These are phyloP conservation scores for Sphaeramia orbicularis DNA, from an alignment of 2,797 vertebrate species.

Conservation along the genomic window DNA sequence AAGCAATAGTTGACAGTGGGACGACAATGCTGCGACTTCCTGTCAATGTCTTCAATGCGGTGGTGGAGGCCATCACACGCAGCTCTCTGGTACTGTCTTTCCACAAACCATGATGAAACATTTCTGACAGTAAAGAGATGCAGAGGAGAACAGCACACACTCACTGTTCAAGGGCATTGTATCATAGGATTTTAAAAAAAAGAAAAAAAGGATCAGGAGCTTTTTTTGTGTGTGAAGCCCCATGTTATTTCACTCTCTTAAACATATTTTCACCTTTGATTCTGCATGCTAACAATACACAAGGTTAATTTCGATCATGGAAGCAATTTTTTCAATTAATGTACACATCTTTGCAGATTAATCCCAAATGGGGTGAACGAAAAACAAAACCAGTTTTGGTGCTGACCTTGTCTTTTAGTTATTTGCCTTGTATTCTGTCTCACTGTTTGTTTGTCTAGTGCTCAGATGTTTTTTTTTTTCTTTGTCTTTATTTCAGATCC, in stretches of 20 bases:
- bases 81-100: slow-evolving; percentile 88
- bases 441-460: not conserved
- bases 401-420: slow-evolving; percentile 46
- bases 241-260: not conserved
- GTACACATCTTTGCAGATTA: slow-evolving; percentile 34
- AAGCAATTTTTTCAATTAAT: slow-evolving; percentile 48
- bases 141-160: slow-evolving; percentile 38
- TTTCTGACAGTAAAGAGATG: slow-evolving; percentile 60
- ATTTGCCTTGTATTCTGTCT: slow-evolving; percentile 10
- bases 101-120: slow-evolving; percentile 62
- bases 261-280: slow-evolving; percentile 24
- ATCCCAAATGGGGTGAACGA: slow-evolving; percentile 49
- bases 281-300: slow-evolving; percentile 26
- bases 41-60: slow-evolving; percentile 91
- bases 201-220: slow-evolving; percentile 24
- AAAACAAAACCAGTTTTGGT: slow-evolving; percentile 34
- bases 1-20: slow-evolving; percentile 98
- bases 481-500: slow-evolving; percentile 84
- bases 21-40: slow-evolving; percentile 96
- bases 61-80: slow-evolving; percentile 91
- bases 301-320: slow-evolving; percentile 56
- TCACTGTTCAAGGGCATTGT: slow-evolving; percentile 57
- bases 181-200: slow-evolving; percentile 25
- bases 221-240: not conserved
- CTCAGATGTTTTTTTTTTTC: not conserved